phyloP scores from a whole-genome alignment of 64 coral and sea anemone genomes.

The Porites lutea region DNA sequence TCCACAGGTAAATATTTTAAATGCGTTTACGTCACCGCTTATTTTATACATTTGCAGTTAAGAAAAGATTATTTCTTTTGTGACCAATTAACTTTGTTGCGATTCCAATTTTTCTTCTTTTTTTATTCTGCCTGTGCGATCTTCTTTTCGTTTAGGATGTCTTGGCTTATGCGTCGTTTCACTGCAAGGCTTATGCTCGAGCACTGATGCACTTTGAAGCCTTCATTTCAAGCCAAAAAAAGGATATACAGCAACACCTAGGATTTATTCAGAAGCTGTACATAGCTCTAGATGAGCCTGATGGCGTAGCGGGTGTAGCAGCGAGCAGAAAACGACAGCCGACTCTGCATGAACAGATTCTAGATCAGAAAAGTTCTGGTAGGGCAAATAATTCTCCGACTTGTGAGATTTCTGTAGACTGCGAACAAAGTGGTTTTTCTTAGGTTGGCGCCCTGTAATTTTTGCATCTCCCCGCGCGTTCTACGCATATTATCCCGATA shows the following conservation, averaged over 20 bases:
- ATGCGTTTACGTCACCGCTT: neutral
- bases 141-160: constrained; percentile 63
- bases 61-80: neutral
- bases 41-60: neutral
- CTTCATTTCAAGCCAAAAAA: constrained; percentile 75
- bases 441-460: too few species aligned
- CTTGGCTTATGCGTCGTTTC: constrained; percentile 86
- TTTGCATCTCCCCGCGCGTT: too few species aligned
- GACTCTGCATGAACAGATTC: constrained; percentile 89
- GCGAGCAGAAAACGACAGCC: constrained; percentile 84
- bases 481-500: too few species aligned
- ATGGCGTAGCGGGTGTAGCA: constrained; percentile 94
- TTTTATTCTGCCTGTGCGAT: too few species aligned
- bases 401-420: too few species aligned
- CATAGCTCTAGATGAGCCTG: constrained; percentile 90
- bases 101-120: neutral
- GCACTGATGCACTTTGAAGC: constrained; percentile 98
- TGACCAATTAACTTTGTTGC: too few species aligned
- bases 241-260: constrained; percentile 84
- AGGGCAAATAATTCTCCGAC: too few species aligned
- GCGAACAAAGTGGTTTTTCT: too few species aligned
- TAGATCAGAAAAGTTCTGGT: constrained; percentile 96
- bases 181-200: constrained; percentile 97
- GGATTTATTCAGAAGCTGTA: constrained; percentile 93
- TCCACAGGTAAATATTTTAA: constrained; percentile 60